These are phyloP conservation scores for Drosophila macrospina DNA, from an alignment of 2,888 invertebrate genomes.

Conservation along the genomic window DNA sequence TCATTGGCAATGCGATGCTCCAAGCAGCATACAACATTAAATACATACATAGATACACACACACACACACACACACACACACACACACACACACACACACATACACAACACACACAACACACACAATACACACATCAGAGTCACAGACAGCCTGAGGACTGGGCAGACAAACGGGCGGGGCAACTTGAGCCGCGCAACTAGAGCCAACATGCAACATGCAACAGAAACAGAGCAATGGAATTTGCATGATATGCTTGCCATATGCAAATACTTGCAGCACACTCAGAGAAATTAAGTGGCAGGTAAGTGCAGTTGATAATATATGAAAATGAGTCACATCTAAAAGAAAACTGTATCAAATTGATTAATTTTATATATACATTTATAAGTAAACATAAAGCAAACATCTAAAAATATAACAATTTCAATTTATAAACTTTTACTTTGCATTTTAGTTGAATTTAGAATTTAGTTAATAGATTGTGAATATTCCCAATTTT, in stretches of 20 bases:
- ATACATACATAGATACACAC: slow-evolving; percentile 1
- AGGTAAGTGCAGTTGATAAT: background rate
- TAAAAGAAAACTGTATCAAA: background rate
- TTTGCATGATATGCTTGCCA: slow-evolving; percentile 74
- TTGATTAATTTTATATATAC: background rate
- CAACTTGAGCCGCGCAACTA: slow-evolving; percentile 39
- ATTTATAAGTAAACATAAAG: background rate
- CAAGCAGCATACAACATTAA: slow-evolving; percentile 14
- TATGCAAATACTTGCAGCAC: slow-evolving; percentile 64
- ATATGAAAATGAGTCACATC: background rate
- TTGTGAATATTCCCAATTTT: no score
- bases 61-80: slow-evolving; percentile 3
- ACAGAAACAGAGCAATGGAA: slow-evolving; percentile 45
- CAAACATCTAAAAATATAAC: no score
- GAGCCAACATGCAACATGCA: slow-evolving; percentile 19
- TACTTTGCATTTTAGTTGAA: no score
- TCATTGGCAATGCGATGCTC: slow-evolving; percentile 58
- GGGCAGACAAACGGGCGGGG: slow-evolving; percentile 18
- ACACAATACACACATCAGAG: slow-evolving; percentile 11
- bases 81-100: slow-evolving; percentile 8
- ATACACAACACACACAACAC: slow-evolving; percentile 12
- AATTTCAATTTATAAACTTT: no score
- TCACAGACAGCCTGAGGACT: slow-evolving; percentile 7
- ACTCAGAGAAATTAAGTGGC: slow-evolving; percentile 41
- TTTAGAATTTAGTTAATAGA: no score